phyloP scores from a whole-genome alignment of 2,797 vertebrate genomes.

The Synaphobranchus kaupii region DNA sequence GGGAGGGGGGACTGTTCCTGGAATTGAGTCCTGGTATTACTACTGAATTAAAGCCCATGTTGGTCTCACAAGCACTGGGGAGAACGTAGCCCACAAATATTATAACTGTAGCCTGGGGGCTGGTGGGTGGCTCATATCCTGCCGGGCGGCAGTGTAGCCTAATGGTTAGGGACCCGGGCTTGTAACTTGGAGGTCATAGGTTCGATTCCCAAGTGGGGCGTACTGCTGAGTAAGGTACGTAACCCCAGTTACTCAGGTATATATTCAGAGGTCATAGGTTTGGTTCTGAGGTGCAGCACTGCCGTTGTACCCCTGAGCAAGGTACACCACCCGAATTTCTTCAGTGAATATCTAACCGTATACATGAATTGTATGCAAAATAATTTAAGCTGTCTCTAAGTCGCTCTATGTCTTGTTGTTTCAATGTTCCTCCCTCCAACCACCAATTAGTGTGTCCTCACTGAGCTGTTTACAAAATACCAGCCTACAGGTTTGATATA shows the following conservation, averaged over 20 bases:
- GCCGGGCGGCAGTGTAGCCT: not conserved
- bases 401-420: not conserved
- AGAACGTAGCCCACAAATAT: not conserved
- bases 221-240: not conserved
- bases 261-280: not conserved
- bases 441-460: not conserved
- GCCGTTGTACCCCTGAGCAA: not conserved
- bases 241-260: not conserved
- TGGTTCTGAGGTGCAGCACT: not conserved
- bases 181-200: not conserved
- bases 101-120: not conserved
- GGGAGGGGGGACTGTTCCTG: not conserved
- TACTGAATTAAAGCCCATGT: not conserved
- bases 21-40: not conserved
- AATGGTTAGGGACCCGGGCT: not conserved
- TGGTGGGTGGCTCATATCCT: not conserved
- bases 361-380: conserved; percentile 6
- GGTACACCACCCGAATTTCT: not conserved
- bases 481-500: not conserved
- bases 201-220: not conserved
- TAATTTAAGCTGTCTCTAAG: not conserved
- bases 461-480: not conserved
- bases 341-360: not conserved
- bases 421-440: not conserved
- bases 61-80: not conserved